Base-by-base conservation (phyloP, 2,113 vertebrate genomes). In the Platysternon megacephalum region DNA sequence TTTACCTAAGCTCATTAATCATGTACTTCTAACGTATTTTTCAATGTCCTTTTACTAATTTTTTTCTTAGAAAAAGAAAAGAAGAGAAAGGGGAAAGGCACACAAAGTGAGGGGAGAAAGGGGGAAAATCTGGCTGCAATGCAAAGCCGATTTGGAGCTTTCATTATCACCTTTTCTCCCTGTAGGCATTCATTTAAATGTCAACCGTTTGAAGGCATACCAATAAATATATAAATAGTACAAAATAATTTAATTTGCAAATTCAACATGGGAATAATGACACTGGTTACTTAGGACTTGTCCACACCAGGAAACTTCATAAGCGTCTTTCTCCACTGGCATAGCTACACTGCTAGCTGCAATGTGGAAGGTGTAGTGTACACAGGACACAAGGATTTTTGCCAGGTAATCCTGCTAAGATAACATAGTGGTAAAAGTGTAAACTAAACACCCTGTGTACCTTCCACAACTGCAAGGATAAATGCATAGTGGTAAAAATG, bases 1-100 rank as follows among this genome's bases (percentile, higher is more conserved):
- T 96, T 96, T 93, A 89, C 93, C 89, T 89, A 97, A 95, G 93
- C 90, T 96, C 94, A 96, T 96, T 97, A 95, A 97, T 96, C 95
- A 94, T 90, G 42, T 21, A 22, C 24, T 51, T 39, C 87, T 96
- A 96, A 86, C 88, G 42, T 95, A 94, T 95, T 96, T 96, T 93
- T 82, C 56, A 32, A 61, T 61, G 28, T 61, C 56, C 56, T 29
- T 12, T 29, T 61, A 61, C 56, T 61, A 61, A 29, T 32, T 32
- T 61, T 58, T 32, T 61, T 28, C 28, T 61, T 53, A 22, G 52
- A 53, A 53, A 61, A 29, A 32, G 5, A 61, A 61, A 32, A 61
- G 28, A 58, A 46, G 56, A 52, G 48, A 65, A 65, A 85, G 13
- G 39, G 29, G 55, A 85, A 94, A 82, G 72, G 88, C 53, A 93